Base-by-base conservation (phyloP, 1,140 invertebrate species). In the Saccostrea glomerata region DNA sequence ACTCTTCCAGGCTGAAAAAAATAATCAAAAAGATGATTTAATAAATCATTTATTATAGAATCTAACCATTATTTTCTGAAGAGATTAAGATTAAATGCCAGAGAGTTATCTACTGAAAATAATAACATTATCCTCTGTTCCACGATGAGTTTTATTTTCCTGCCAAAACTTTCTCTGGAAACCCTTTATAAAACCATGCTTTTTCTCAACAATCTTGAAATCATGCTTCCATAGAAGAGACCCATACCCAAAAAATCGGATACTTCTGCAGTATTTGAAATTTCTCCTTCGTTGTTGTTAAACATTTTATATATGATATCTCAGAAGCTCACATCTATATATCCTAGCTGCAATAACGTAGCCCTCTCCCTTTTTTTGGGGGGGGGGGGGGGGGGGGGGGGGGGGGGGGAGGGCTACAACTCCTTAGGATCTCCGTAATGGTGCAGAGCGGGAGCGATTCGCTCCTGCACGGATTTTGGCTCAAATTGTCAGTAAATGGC, bases 81-180 rank as follows among this genome's bases (percentile, higher is more conserved):
- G 30, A 36, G 20, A 66, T 7, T 66, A n/a, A 9, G 23, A 47
- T 47, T 47, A 47, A 7, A 47, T 47, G 47, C 9, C 9, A 9
- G 9, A 6, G 47, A 9, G 9, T 47, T 7, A 47, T 47, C 5
- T 7, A 47, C 47, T 47, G 9, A 7, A 47, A 47, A 47, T 6
- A 47, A 6, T 3, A 30, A 36, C 70, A 95, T 97, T 97, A 90
- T 96, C 97, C 11, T 97, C 97, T 25, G 97, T 96, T 73, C 98
- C 98, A 92, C 98, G 96, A 93, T 99, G 98, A 95, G 98, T 98
- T 87, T 97, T 97, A 93, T 98, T 98, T 89, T 97, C 97, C 94
- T 99, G 98, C 95, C 98, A 98, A 95, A 99, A 99, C 90, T 97
- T 96, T 91, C 98, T 96, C 20, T 96, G 94, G 92, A 97, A 98